Percentiles rank a stretch among this genome's conserved stretches.
Evolutionary conservation across 2,888 invertebrate species (phyloP).

Genomic region (Trypoxylon attenuatum): DNA sequence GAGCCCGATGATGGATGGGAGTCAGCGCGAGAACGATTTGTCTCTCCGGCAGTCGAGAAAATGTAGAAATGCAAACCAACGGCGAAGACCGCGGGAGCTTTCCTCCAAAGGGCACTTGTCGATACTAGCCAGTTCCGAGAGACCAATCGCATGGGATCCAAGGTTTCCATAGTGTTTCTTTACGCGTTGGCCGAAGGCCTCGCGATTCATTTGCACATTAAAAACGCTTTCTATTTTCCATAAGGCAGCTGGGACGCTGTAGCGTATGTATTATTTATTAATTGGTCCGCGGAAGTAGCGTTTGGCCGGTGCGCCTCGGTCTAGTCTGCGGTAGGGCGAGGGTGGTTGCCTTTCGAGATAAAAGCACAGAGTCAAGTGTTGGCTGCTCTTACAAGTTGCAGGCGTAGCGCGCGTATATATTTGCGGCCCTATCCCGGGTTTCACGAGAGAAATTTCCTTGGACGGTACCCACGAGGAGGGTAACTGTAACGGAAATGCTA

Average conservation of each 20-base stretch:
- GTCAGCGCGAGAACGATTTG: constrained; percentile 51
- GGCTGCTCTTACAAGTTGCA: constrained; percentile 18
- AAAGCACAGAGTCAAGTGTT: constrained; percentile 28
- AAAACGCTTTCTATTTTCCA: background rate
- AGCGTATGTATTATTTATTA: constrained; percentile 2
- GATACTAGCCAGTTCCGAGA: too few species aligned
- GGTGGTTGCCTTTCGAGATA: background rate
- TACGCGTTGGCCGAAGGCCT: too few species aligned
- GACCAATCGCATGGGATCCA: too few species aligned
- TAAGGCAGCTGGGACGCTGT: too few species aligned
- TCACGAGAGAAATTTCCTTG: constrained; percentile 50
- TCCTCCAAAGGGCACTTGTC: too few species aligned
- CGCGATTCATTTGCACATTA: background rate
- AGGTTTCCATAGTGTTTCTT: too few species aligned
- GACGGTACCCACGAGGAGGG: constrained; percentile 52
- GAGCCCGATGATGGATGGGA: constrained; percentile 51
- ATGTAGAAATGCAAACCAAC: constrained; percentile 44
- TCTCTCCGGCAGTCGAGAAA: constrained; percentile 43
- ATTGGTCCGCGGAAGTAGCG: background rate
- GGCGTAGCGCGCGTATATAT: constrained; percentile 28
- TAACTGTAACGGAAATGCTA: constrained; percentile 65
- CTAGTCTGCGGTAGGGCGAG: too few species aligned
- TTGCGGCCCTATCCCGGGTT: constrained; percentile 31
- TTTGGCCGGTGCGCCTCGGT: background rate
- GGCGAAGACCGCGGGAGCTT: constrained; percentile 29